phyloP scores from a whole-genome alignment of 2,797 vertebrate genomes.

The Brachyrhaphis roseni region DNA sequence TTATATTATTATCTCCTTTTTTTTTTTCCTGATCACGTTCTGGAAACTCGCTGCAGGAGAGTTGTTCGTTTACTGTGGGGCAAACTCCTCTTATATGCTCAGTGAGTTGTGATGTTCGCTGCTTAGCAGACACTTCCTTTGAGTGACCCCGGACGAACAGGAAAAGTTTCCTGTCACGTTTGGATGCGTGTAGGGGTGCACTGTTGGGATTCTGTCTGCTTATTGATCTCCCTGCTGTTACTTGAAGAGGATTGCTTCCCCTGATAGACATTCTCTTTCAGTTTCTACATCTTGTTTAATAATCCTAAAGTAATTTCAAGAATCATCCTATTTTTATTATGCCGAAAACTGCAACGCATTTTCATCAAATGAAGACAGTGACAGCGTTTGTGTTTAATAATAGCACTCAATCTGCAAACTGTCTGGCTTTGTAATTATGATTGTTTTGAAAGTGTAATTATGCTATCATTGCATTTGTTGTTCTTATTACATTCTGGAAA shows the following conservation, averaged over 20 bases:
- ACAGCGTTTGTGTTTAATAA: no score
- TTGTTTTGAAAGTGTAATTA: slow-evolving; percentile 35
- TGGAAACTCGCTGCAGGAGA: slow-evolving; percentile 22
- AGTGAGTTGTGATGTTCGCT: slow-evolving; percentile 6
- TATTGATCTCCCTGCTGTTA: slow-evolving; percentile 24
- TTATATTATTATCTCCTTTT: slow-evolving; percentile 33
- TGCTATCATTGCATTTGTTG: slow-evolving; percentile 24
- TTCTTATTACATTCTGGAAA: slow-evolving; percentile 22
- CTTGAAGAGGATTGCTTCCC: slow-evolving; percentile 21
- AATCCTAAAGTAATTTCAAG: slow-evolving; percentile 1
- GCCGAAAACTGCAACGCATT: slow-evolving; percentile 24
- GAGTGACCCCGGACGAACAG: slow-evolving; percentile 25
- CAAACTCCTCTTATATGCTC: slow-evolving; percentile 24
- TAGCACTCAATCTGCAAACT: no score
- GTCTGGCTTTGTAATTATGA: no score
- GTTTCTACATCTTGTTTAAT: slow-evolving; percentile 19
- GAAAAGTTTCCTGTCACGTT: slow-evolving; percentile 36
- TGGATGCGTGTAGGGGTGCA: slow-evolving; percentile 19
- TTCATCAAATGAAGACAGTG: slow-evolving; percentile 25
- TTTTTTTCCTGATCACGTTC: slow-evolving; percentile 4
- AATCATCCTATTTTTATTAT: slow-evolving; percentile 11
- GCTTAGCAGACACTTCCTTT: slow-evolving; percentile 18
- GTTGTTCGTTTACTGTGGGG: slow-evolving; percentile 13
- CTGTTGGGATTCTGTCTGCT: slow-evolving; percentile 11
- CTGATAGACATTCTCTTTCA: slow-evolving; percentile 19